Evolutionary conservation across 1,140 invertebrate species (phyloP), one percentile per base, ranked within the genome.

Genomic region (Littorina saxatilis): DNA sequence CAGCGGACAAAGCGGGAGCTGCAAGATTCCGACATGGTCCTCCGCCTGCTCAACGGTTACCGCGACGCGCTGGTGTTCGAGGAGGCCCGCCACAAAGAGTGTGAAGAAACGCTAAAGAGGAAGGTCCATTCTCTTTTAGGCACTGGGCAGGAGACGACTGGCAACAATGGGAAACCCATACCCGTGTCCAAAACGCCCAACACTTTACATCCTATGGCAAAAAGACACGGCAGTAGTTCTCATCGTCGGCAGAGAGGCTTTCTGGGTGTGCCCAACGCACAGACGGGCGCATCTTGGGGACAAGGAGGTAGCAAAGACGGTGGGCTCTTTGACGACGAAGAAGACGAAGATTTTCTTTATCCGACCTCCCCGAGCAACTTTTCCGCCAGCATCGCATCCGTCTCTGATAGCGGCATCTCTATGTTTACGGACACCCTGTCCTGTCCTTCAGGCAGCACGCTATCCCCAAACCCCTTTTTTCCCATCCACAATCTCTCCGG

Each of bases 31-130:
- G 79, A 80, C n/a, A 20, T 80, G 4, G 50, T 80, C 5, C 43
- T 80, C 37, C 7, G 13, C 4, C 32, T 80, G 66, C 23, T 80
- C 1, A 73, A 80, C 52, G 70, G 79, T 32, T 80, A 80, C 39
- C 79, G 79, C n/a, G 17, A 55, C 43, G 66, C 79, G 29, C 37
- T 80, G 66, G 50, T 80, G 11, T 80, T 73, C 32, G 79, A 80
- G 11, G 70, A 80, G 2, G 40, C 17, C 35, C 1, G 13, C 11
- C 20, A 35, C 23, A 39, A 61, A 2, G 20, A 3, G 0, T 78
- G 58, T 20, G 76, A 58, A 15, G 23, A 4, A 9, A 39, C 11
- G 32, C 58, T 78, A 32, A 61, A 39, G 9, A 32, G n/a, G 35
- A 58, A 15, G 23, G 29, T 78, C n/a, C 76, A 78, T 9, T 61